Percentiles rank a stretch among this genome's conserved stretches.
These are phyloP conservation scores for Periparus ater DNA, from an alignment of 2,797 vertebrate genomes.

Conservation along the genomic window DNA sequence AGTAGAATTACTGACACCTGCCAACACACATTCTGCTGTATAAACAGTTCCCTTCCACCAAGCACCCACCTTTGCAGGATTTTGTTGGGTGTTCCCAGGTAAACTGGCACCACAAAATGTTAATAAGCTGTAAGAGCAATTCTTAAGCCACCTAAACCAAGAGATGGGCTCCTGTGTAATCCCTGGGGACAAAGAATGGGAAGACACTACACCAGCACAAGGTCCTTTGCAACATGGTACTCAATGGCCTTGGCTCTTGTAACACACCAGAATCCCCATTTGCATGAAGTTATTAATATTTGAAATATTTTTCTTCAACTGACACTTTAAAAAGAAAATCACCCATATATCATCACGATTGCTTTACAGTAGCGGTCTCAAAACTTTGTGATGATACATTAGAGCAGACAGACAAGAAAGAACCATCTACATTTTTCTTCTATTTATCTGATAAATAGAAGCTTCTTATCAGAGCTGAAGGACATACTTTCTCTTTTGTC, in stretches of 20 bases:
- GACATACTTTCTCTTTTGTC: background rate
- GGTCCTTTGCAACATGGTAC: fast-evolving
- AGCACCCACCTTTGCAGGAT: background rate
- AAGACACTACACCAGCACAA: background rate
- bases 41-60: fast-evolving
- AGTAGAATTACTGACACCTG: background rate
- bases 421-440: background rate
- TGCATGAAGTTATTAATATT: background rate
- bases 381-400: background rate
- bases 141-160: background rate
- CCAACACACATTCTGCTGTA: too few species aligned
- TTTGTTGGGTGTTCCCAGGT: background rate
- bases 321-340: background rate
- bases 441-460: background rate
- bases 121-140: fast-evolving
- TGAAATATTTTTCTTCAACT: background rate
- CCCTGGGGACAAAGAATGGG: background rate
- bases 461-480: background rate
- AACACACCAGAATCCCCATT: background rate
- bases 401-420: background rate
- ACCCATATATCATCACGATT: fast-evolving
- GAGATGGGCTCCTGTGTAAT: background rate
- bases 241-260: background rate
- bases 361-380: background rate
- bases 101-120: background rate